These are phyloP conservation scores for Drosophila guanche DNA, from an alignment of 1,140 invertebrate species.

Conservation along the genomic window DNA sequence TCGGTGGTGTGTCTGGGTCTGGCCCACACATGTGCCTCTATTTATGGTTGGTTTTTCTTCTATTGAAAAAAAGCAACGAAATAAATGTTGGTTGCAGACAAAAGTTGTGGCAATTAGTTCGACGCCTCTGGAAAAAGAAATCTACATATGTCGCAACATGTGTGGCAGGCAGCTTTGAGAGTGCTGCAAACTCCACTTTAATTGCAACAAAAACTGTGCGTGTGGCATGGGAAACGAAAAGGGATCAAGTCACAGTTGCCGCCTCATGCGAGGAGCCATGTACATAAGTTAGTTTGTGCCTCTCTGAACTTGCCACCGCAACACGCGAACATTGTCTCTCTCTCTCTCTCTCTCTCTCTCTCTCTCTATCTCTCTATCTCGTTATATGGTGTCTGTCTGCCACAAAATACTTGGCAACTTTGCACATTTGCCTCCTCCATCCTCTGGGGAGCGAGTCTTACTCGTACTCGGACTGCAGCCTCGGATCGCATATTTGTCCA, in stretches of 20 bases:
- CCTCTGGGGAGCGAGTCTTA: slow-evolving; percentile 45
- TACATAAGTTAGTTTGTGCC: slow-evolving; percentile 39
- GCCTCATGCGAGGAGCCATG: slow-evolving; percentile 38
- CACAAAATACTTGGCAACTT: slow-evolving; percentile 63
- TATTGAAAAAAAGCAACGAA: slow-evolving; percentile 37
- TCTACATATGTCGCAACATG: slow-evolving; percentile 31
- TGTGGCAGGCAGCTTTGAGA: slow-evolving; percentile 24
- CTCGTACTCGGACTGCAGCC: slow-evolving; percentile 33
- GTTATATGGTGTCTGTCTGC: slow-evolving; percentile 1
- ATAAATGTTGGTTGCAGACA: slow-evolving; percentile 48
- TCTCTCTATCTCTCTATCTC: not conserved
- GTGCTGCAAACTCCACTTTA: slow-evolving; percentile 60
- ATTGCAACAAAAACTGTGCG: slow-evolving; percentile 67
- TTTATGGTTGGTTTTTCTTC: slow-evolving; percentile 7
- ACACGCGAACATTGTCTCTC: slow-evolving; percentile 61
- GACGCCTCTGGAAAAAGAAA: slow-evolving; percentile 49
- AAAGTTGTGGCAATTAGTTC: slow-evolving; percentile 71
- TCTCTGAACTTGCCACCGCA: slow-evolving; percentile 76
- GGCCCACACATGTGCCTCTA: slow-evolving; percentile 44
- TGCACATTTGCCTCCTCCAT: slow-evolving; percentile 58
- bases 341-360: slow-evolving; percentile 17
- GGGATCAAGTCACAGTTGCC: slow-evolving; percentile 68
- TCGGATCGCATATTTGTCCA: slow-evolving; percentile 77
- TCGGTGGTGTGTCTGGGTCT: slow-evolving; percentile 33
- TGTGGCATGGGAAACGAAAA: slow-evolving; percentile 71